A percentile compares a stretch with the other conserved stretches of the same genome.
These are phyloP conservation scores for Caiman crocodilus DNA, from an alignment of 2,797 vertebrate genomes.

Conservation along the genomic window DNA sequence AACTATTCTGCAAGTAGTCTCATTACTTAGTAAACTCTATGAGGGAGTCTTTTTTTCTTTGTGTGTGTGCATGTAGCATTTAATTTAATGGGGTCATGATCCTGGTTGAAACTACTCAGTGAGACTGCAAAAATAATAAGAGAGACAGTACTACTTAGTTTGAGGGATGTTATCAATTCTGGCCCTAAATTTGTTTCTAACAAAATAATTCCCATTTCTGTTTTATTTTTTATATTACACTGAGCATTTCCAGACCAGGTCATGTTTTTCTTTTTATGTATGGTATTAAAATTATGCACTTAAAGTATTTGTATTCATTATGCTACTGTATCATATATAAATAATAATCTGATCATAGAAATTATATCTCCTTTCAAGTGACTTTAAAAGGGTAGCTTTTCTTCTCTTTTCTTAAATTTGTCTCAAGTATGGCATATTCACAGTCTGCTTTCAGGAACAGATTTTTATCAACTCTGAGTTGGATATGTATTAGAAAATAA, in stretches of 20 bases:
- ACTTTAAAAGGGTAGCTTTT: not conserved
- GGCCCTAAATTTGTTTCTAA: not conserved
- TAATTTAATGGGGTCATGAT: not conserved
- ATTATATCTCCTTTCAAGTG: not conserved
- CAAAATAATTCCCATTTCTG: not conserved
- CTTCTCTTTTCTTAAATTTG: constrained; percentile 29
- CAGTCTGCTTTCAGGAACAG: constrained; percentile 43
- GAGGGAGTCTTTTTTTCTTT: not conserved
- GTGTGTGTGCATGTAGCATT: not conserved
- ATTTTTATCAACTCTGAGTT: constrained; percentile 60
- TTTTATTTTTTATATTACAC: not conserved
- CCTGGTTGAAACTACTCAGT: not conserved
- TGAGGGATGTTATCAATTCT: not conserved
- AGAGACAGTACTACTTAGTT: not conserved
- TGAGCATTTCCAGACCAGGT: constrained; percentile 15
- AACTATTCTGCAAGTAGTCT: not conserved
- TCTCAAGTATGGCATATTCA: constrained; percentile 35
- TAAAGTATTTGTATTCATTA: constrained; percentile 57
- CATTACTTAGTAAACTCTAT: not conserved
- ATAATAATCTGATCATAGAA: constrained; percentile 25
- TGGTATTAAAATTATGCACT: constrained; percentile 22
- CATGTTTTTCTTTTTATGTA: constrained; percentile 46
- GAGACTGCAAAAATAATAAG: not conserved
- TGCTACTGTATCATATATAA: not conserved
- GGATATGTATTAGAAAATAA: constrained; percentile 33